Base-by-base conservation (phyloP, 2,888 invertebrate species). In the Margaritifera margaritifera region DNA sequence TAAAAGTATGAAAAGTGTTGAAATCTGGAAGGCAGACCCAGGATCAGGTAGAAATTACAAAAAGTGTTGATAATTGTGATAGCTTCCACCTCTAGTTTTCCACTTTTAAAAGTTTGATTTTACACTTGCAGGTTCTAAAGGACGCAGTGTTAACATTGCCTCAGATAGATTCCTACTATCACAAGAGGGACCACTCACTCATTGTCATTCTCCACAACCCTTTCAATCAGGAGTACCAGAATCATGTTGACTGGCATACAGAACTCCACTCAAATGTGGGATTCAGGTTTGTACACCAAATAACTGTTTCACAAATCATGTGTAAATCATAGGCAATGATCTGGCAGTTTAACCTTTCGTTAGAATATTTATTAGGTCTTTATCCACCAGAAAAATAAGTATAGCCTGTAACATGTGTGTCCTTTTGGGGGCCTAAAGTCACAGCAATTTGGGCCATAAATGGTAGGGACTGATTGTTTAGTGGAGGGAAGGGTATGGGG, bases 201-300 rank as follows among this genome's bases (percentile, higher is more conserved):
- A 79, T 89, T 83, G 77, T 90, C 2, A 82, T 87, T 5, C 79
- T 89, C 27, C 88, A 89, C 75, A 88, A 88, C 66, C 90, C 90
- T 15, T 79, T 80, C 69, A 85, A 83, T 65, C 68, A 69, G 2
- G 84, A 85, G 66, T 73, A 87, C 42, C 84, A 85, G 69, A 88
- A 85, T 64, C 82, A 84, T 64, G 79, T 82, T 50, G 83, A 83
- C 75, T 89, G 88, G 89, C 83, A 85, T 61, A 81, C 80, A 50
- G 85, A 88, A 62, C 81, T 90, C 18, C 89, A 89, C 70, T 87
- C 88, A 51, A 87, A 90, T 80, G 80, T 89, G 31, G 89, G 90
- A 66, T 89, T 90, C 78, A 87, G 89, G 89, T 89, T 68, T 65
- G 74, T 64, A 58, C 42, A 11, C 8, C 42, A 42, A 42, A 42